These are phyloP conservation scores for Xiphorhynchus elegans DNA, from an alignment of 2,113 vertebrate species.

Conservation along the genomic window DNA sequence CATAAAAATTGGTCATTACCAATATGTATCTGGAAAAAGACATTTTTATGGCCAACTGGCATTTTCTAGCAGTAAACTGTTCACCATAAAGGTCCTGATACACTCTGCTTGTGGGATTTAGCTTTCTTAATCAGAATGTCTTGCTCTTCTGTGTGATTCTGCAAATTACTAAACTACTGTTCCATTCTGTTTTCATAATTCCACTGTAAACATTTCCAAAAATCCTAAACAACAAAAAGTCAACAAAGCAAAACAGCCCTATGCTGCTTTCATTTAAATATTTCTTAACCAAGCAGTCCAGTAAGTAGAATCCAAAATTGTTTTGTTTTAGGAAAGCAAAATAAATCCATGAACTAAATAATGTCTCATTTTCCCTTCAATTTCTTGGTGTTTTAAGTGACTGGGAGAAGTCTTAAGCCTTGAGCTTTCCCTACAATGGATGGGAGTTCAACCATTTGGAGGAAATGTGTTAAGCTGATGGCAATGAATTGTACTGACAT, in stretches of 20 bases:
- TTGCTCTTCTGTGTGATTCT: background rate
- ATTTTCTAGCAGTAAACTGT: background rate
- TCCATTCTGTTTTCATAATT: slow-evolving; percentile 20
- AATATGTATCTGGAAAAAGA: background rate
- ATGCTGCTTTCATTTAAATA: slow-evolving; percentile 27
- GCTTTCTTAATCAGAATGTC: background rate
- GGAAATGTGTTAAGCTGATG: background rate
- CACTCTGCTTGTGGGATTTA: background rate
- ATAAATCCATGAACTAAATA: slow-evolving; percentile 9
- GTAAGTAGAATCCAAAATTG: slow-evolving; percentile 19
- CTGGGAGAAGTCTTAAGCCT: background rate
- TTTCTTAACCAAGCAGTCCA: slow-evolving; percentile 34
- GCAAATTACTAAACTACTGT: background rate
- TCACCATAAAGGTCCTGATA: background rate
- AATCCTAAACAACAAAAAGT: slow-evolving; percentile 19
- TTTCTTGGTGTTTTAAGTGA: background rate
- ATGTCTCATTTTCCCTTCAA: background rate
- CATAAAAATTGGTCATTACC: background rate
- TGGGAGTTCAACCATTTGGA: background rate
- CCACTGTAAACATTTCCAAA: slow-evolving; percentile 25
- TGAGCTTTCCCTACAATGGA: background rate
- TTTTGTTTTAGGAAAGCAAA: slow-evolving; percentile 49
- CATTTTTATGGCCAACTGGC: background rate
- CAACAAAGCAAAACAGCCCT: slow-evolving; percentile 2
- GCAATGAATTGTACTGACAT: background rate